phyloP scores from a whole-genome alignment of 2,797 vertebrate species.

The Cossypha caffra region DNA sequence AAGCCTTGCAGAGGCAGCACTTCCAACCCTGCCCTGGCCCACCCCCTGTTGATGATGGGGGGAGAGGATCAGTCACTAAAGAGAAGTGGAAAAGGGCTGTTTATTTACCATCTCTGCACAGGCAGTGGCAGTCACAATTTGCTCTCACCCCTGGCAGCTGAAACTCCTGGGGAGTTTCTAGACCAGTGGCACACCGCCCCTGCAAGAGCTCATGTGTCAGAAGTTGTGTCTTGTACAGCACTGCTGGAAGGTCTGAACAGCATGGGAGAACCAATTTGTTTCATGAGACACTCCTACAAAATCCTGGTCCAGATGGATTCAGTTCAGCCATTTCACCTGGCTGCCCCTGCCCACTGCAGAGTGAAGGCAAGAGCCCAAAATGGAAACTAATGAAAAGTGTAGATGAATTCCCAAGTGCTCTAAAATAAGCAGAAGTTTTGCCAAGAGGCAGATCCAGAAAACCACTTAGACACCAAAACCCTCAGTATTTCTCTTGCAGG shows the following conservation, averaged over 20 bases:
- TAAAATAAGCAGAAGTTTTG: conserved; percentile 4
- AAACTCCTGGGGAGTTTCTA: not conserved
- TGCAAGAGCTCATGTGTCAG: not conserved
- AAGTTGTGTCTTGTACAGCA: not conserved
- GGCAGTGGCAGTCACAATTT: not conserved
- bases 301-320: not conserved
- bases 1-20: not conserved
- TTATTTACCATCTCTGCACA: not conserved
- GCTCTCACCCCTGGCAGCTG: not conserved
- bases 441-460: not conserved
- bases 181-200: not conserved
- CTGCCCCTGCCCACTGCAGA: not conserved
- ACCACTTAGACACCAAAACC: not conserved
- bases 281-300: not conserved
- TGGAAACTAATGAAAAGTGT: not conserved
- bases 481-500: not conserved
- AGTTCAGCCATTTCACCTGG: not conserved
- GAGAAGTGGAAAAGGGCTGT: not conserved
- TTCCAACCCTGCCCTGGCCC: not conserved
- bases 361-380: not conserved
- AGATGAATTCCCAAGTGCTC: not conserved
- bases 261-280: not conserved
- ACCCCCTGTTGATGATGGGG: rapidly evolving
- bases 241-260: not conserved
- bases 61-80: not conserved